Conservation (phyloP, 2,113 vertebrate genomes). For the Callaeas wilsoni region DNA sequence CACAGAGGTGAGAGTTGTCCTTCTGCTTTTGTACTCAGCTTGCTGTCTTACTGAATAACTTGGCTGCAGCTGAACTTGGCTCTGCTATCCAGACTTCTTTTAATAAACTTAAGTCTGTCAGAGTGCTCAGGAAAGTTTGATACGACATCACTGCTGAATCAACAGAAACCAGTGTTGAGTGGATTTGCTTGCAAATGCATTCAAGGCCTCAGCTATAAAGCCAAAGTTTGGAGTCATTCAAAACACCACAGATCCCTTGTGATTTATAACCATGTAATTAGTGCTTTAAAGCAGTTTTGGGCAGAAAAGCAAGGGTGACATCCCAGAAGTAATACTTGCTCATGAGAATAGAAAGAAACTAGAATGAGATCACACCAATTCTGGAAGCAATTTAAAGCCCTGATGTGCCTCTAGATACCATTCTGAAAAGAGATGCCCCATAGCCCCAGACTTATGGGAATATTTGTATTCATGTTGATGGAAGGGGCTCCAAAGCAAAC, state of each 20-base stretch:
- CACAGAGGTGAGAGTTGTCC: background rate
- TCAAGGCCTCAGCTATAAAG: background rate
- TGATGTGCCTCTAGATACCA: background rate
- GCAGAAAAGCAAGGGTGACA: background rate
- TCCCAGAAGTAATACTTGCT: background rate
- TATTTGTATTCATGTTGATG: background rate
- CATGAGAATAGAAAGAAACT: background rate
- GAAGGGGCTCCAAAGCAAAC: background rate
- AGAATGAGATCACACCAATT: background rate
- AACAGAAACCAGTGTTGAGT: background rate
- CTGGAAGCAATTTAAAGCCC: background rate
- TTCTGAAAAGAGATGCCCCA: background rate
- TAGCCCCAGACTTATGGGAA: background rate
- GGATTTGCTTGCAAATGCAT: background rate
- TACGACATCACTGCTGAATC: slow-evolving; percentile 28
- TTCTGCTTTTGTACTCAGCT: background rate
- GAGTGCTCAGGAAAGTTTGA: background rate
- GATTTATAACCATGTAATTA: background rate
- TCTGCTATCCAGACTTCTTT: background rate
- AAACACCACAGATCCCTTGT: background rate
- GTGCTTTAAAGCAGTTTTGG: background rate
- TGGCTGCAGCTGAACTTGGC: slow-evolving; percentile 25
- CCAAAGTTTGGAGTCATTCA: background rate
- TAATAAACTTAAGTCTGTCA: slow-evolving; percentile 22
- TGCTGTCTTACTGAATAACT: background rate